Base-by-base conservation (phyloP, 2,797 vertebrate species). In the Todus mexicanus region DNA sequence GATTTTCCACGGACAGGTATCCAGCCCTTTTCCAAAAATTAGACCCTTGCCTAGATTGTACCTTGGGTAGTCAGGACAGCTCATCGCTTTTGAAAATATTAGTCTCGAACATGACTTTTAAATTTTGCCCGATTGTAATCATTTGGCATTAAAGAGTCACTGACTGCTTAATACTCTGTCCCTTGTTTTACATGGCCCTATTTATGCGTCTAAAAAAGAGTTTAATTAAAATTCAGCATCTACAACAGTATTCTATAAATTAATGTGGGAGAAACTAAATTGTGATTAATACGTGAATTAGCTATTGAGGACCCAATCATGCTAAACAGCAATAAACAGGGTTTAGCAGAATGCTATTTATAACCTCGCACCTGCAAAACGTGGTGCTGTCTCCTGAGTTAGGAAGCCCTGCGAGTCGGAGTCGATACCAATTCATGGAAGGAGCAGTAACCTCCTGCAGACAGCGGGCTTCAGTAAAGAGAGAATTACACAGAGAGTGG, bases 371-470 rank as follows among this genome's bases (percentile, higher is more conserved):
- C 96, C 96, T 95, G 88, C 73, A 69, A n/a, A 57, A 75, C 50
- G 5, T 0, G 89, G 93, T 93, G 89, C 96, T 61, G 93, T 92
- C 96, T 97, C 96, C 97, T 97, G 97, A 97, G 97, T 94, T 96
- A 90, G 93, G 92, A 94, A 94, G 90, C 84, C 66, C 80, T 60
- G 54, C 37, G 18, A 76, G 90, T 85, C 71, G 50, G 65, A 71
- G 80, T 42, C 9, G 25, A 42, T 79, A 70, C 61, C 16, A 26
- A 25, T 45, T 57, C 76, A 4, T 7, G 50, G 82, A 40, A 79
- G 92, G 72, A 86, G 78, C 84, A 90, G 87, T 47, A 56, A 48
- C 75, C 75, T 89, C 66, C 92, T 73, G 79, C 87, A 80, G 73
- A 87, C 74, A 47, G 66, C 8, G 60, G 94, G 87, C 75, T 93